Conservation (phyloP, 1,140 invertebrate species). For the Drosophila triauraria region DNA sequence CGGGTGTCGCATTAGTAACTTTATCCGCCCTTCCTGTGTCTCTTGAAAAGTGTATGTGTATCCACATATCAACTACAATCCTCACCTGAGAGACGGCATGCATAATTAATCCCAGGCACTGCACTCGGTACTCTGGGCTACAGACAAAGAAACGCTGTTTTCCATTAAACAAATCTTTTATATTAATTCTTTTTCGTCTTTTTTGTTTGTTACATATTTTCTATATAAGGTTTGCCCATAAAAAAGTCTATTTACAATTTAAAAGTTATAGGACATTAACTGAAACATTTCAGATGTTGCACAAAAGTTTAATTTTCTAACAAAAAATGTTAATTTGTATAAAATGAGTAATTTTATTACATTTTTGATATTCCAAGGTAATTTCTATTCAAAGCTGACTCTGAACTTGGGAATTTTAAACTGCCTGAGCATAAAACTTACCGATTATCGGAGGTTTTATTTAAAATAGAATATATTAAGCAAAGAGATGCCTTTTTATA, state of each 20-base stretch:
- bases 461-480: neutral
- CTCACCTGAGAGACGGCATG: constrained; percentile 26
- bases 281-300: no score
- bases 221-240: neutral
- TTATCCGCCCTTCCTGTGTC: constrained; percentile 27
- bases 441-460: neutral
- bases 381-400: neutral
- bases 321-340: neutral
- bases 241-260: neutral
- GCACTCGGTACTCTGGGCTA: constrained; percentile 23
- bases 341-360: no score
- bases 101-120: constrained; percentile 47
- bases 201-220: neutral
- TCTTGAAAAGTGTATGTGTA: constrained; percentile 5
- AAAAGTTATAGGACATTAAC: no score
- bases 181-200: neutral
- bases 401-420: neutral
- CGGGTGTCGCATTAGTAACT: constrained; percentile 29
- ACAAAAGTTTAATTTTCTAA: neutral
- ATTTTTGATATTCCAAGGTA: no score
- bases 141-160: neutral
- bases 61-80: constrained; percentile 1
- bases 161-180: neutral
- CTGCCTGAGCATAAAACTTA: neutral
- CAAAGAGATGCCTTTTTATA: neutral